phyloP scores from a whole-genome alignment of 1,140 invertebrate genomes.

The Drosophila equinoxialis region DNA sequence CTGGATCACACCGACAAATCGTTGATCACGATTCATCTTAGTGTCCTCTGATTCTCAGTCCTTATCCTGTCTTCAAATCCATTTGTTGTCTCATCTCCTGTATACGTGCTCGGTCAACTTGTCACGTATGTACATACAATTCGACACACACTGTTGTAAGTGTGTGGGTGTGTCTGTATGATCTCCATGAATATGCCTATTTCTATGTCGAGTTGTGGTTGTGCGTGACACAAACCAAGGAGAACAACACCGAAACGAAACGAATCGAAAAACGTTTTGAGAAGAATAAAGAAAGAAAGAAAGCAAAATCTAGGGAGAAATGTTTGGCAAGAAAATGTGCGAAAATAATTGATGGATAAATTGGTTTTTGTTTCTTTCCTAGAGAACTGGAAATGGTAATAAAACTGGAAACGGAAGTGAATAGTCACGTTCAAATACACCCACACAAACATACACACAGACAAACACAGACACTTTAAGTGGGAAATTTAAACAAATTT shows the following conservation, averaged over 20 bases:
- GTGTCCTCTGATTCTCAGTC: background rate
- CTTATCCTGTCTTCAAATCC: background rate
- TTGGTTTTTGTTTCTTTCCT: conserved; percentile 24
- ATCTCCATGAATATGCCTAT: conserved; percentile 27
- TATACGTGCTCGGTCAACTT: conserved; percentile 28
- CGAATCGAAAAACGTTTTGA: background rate
- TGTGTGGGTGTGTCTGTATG: conserved; percentile 1
- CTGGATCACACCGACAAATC: background rate
- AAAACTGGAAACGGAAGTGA: conserved; percentile 60
- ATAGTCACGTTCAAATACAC: conserved; percentile 57
- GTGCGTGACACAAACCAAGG: conserved; percentile 55
- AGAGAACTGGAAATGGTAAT: conserved; percentile 12
- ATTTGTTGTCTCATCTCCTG: conserved; percentile 25
- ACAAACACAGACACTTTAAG: background rate
- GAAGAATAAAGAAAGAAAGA: background rate
- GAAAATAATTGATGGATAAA: conserved; percentile 65
- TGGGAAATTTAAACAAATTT: conserved; percentile 11
- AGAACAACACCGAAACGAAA: conserved; percentile 3
- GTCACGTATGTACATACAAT: background rate
- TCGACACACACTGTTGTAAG: background rate
- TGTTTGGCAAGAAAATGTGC: conserved; percentile 45
- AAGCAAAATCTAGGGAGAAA: conserved; percentile 7
- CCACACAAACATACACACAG: background rate
- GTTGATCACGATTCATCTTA: background rate
- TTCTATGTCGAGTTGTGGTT: conserved; percentile 10